Evolutionary conservation across 2,888 invertebrate species (phyloP), one percentile per base, ranked within the genome.

Genomic region (Ophonus ardosiacus): DNA sequence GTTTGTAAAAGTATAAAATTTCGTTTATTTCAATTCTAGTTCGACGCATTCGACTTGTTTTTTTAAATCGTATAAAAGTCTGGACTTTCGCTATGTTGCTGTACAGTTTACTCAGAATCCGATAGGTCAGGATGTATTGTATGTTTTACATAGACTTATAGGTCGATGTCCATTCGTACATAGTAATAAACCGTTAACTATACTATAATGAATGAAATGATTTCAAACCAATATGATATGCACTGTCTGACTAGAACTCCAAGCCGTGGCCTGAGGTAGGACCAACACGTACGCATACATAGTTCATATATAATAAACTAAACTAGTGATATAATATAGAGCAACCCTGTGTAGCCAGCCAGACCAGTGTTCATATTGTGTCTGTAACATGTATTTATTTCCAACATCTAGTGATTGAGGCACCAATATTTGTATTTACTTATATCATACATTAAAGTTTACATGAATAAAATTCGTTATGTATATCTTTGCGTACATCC

Each of bases 351-450:
- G 85, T 85, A 85, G 85, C 85, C 85, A 85, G 85, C 80, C 85
- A 85, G 85, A 85, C 85, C 85, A 80, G 85, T 85, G 85, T 85
- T 85, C 85, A 85, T 79, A 85, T 79, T 80, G 78, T 85, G 85
- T 85, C 85, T 85, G 80, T 85, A 81, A 81, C 21, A 81, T 68
- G 81, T 81, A 81, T 81, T 81, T 81, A 81, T 88, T 89, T 90
- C 89, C 90, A 89, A 90, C 83, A 83, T 81, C 89, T 89, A 90
- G 90, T 89, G 84, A 84, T 89, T 88, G 89, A 90, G 90, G 91
- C 91, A 91, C 90, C 91, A 91, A 91, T 90, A 90, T 91, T 91
- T 91, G 90, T 91, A 91, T 89, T 84, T 88, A 90, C 88, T 88
- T 87, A 88, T 88, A 88, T 87, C 87, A 88, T 87, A 87, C 86